Conservation (phyloP, 2,888 invertebrate genomes). For the Falcaria lacertinaria region DNA sequence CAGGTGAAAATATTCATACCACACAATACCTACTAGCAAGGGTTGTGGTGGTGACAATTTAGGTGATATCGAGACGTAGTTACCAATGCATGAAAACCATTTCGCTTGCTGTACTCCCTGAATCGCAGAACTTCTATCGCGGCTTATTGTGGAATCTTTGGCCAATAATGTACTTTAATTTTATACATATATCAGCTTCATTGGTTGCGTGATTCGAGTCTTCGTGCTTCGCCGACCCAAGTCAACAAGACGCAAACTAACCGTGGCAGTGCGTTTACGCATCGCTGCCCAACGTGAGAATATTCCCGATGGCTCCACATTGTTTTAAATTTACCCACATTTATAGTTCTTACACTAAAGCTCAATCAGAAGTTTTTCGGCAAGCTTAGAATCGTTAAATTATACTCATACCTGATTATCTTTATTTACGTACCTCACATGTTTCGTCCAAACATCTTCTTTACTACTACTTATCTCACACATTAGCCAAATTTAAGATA, state of each 20-base stretch:
- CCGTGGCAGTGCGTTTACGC: constrained; percentile 64
- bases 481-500: not conserved
- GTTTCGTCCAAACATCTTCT: too few species aligned
- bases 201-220: constrained; percentile 48
- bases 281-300: constrained; percentile 69
- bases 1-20: too few species aligned
- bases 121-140: too few species aligned
- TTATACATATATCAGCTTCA: constrained; percentile 19
- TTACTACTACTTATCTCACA: too few species aligned
- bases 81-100: too few species aligned
- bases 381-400: constrained; percentile 3
- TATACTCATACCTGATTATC: not conserved
- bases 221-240: constrained; percentile 40
- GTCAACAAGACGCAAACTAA: constrained; percentile 55
- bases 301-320: constrained; percentile 53
- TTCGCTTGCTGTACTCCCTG: too few species aligned
- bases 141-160: too few species aligned
- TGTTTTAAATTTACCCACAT: constrained; percentile 60
- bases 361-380: constrained; percentile 4
- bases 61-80: too few species aligned
- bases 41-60: too few species aligned
- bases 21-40: too few species aligned
- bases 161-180: too few species aligned
- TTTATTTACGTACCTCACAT: too few species aligned
- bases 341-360: constrained; percentile 27